Evolutionary conservation across 2,113 vertebrate genomes (phyloP), one percentile per base, ranked within the genome.

Genomic region (Acrocephalus kingi): DNA sequence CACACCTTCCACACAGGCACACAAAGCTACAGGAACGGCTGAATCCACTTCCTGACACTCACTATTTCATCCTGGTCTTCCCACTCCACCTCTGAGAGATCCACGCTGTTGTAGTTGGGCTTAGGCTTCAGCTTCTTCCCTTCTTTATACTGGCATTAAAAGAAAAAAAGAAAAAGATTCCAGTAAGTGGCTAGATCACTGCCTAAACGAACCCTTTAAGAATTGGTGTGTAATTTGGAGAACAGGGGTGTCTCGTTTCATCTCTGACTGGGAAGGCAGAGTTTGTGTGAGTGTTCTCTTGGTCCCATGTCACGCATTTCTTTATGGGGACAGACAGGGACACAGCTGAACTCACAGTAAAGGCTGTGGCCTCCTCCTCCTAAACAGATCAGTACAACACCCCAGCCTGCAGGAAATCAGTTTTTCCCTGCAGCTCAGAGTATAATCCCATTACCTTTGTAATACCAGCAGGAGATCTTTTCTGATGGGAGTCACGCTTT

Each of bases 31-130:
- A 46, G 66, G 46, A 59, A 41, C 35, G 27, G 27, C 7, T 46
- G 24, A 63, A 78, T 73, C 41, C 8, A 45, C 35, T 62, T 89
- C 82, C 18, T 81, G 39, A 41, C 72, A 98, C 98, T 98, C 88
- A 99, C 99, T 27, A 90, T 97, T 94, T 99, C 98, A 22, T 99
- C 98, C 10, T 45, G 97, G 94, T 99, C 99, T 95, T 99, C 99
- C 99, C 99, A 99, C 92, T 99, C 99, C 84, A 99, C 99, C 94
- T 99, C 99, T 2, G 98, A 98, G 72, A 99, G 98, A 84, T 99
- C 99, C 62, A 99, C 99, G 0, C 99, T 99, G 97, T 99, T 99
- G 95, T 99, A 99, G 95, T 99, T 99, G 0, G 99, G 99, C 90
- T 99, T 99, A 21, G 99, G 99, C 81, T 98, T 99, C 56, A 99